These are phyloP conservation scores for Triplophysa dalaica DNA, from an alignment of 2,113 vertebrate genomes.

Conservation along the genomic window DNA sequence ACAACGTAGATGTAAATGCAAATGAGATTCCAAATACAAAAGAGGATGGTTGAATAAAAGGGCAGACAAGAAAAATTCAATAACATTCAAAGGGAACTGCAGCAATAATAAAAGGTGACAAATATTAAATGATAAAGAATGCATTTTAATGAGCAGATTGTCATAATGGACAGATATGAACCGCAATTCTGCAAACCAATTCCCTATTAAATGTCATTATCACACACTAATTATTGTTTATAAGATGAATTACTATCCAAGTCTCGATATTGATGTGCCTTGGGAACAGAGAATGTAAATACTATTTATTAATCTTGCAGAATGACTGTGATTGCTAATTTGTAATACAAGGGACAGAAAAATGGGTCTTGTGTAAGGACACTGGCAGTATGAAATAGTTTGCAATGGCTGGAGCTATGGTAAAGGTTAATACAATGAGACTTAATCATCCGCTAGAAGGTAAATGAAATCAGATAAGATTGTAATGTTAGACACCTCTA, in stretches of 20 bases:
- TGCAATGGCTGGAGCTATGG: not conserved
- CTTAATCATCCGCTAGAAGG: constrained; percentile 54
- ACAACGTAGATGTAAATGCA: not conserved
- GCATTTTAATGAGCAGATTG: constrained; percentile 12
- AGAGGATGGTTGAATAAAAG: not conserved
- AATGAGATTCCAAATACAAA: constrained; percentile 16
- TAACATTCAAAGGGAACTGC: not conserved
- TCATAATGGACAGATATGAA: constrained; percentile 5
- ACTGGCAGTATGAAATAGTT: not conserved
- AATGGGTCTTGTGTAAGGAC: not conserved
- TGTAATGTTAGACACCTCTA: constrained; percentile 11
- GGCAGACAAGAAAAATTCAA: constrained; percentile 10
- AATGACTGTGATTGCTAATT: not conserved
- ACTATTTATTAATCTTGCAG: not conserved
- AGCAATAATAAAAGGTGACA: not conserved
- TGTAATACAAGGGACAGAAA: not conserved
- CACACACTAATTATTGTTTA: not conserved
- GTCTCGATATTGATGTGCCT: not conserved
- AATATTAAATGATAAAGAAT: not conserved
- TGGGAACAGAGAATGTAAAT: not conserved
- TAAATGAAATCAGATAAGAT: constrained; percentile 50
- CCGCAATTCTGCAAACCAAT: not conserved
- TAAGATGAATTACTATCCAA: not conserved
- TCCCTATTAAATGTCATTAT: not conserved
- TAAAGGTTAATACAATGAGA: constrained; percentile 46